Conservation (phyloP, 2,797 vertebrate genomes). For the Ataeniobius toweri region DNA sequence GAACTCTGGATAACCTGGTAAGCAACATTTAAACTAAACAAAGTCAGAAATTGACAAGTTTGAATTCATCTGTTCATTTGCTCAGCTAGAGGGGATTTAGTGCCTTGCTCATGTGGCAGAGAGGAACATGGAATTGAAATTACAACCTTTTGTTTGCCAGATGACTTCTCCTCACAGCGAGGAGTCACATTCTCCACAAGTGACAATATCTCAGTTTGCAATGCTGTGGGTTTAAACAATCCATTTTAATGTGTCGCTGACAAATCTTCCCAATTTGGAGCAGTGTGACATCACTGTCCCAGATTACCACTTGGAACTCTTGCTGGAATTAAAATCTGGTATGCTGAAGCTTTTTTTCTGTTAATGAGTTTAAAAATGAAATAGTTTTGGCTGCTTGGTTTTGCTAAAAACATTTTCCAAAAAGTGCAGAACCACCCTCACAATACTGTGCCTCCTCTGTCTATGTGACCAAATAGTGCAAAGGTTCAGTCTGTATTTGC, state of each 20-base stretch:
- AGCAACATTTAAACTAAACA: conserved; percentile 32
- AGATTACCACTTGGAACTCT: neutral
- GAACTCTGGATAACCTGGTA: conserved; percentile 96
- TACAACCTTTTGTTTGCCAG: neutral
- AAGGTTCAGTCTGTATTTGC: no score
- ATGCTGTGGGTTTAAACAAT: neutral
- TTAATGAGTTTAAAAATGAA: neutral
- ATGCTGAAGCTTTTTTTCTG: neutral
- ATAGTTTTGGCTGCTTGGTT: neutral
- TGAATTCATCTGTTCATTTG: no score
- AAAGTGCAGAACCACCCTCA: neutral
- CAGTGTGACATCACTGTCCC: neutral
- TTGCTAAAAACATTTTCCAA: neutral
- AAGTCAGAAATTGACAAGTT: neutral
- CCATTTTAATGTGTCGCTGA: neutral
- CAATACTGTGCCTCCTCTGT: neutral
- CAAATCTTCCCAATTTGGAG: no score
- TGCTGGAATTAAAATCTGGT: neutral
- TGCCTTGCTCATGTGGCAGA: neutral
- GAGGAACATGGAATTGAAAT: neutral
- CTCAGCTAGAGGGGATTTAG: neutral
- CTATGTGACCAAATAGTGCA: no score
- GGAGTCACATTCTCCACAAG: neutral
- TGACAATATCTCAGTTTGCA: neutral
- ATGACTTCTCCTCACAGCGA: neutral